phyloP scores from a whole-genome alignment of 2,888 invertebrate genomes.

The Caenorhabditis sp. region DNA sequence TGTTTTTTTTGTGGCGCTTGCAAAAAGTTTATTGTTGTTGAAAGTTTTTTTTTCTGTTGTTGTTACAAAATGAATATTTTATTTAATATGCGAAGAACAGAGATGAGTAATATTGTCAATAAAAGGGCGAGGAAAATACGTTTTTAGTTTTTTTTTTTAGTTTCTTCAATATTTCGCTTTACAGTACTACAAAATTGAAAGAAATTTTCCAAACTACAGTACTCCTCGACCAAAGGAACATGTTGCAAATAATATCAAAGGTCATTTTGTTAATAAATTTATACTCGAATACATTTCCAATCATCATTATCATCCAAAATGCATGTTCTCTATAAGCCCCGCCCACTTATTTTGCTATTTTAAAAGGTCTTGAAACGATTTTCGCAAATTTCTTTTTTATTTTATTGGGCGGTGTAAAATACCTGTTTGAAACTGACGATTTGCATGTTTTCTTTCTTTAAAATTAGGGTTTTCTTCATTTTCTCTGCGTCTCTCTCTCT shows the following conservation, averaged over 20 bases:
- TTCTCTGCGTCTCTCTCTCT: background rate
- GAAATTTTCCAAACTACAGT: background rate
- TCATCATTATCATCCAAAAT: background rate
- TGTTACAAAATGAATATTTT: slow-evolving; percentile 1
- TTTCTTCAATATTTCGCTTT: background rate
- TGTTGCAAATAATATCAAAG: background rate
- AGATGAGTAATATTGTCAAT: slow-evolving; percentile 3
- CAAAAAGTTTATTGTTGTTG: slow-evolving; percentile 2
- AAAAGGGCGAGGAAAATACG: background rate
- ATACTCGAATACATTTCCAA: background rate
- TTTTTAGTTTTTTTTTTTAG: background rate
- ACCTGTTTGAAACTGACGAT: background rate
- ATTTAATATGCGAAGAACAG: slow-evolving; percentile 1
- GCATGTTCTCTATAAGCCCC: background rate
- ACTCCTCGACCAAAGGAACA: no score
- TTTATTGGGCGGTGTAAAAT: background rate
- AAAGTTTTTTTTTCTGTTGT: background rate
- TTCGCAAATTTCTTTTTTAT: background rate
- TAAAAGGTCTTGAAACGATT: background rate
- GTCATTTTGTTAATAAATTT: no score
- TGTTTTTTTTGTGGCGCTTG: background rate
- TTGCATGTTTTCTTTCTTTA: background rate
- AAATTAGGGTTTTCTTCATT: background rate
- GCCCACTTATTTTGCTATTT: background rate
- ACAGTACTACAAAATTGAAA: background rate